Evolutionary conservation across 2,888 invertebrate species (phyloP), one percentile per base, ranked within the genome.

Genomic region (Amphipoea oculea): DNA sequence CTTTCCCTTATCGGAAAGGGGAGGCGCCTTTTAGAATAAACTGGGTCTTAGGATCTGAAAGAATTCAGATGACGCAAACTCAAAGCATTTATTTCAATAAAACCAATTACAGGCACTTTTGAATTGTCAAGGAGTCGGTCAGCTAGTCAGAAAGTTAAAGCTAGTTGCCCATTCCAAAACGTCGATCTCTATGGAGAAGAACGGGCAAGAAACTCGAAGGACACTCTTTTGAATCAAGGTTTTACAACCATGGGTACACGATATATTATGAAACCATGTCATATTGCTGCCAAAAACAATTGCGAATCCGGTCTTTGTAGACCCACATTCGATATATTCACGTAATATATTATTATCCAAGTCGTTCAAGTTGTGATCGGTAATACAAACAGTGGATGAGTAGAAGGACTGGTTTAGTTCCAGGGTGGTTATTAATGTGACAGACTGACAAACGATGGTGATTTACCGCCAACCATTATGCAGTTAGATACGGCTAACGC

Each of bases 371-470:
- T 79, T 51, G 12, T 70, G 1, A 75, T 84, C 36, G 69, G 42
- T 67, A 83, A 77, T 29, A 73, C 48, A 78, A 70, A 78, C n/a
- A 75, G n/a, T 79, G 12, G 54, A 67, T 67, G 36, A 67, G 54
- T 70, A 23, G 63, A 48, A 65, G 17, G 45, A 85, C 83, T 80
- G 62, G 84, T 85, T 88, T 36, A 66, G 74, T 74, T 72, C 66
- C 71, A 84, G 65, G 68, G 62, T 72, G 17, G 69, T 85, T 85
- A 88, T 81, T 85, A 89, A 86, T 86, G 86, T 85, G 90, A 79
- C 80, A 86, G 82, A 74, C 68, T 82, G 73, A 82, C 62, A 62
- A 40, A 62, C 40, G 20, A 67, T 73, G 42, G 74, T 87, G 77
- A 87, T 87, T 85, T 77, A 87, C 66, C 20, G 63, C 5, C n/a